Evolutionary conservation across 2,888 invertebrate genomes (phyloP).

Genomic region (Xestia ashworthii): DNA sequence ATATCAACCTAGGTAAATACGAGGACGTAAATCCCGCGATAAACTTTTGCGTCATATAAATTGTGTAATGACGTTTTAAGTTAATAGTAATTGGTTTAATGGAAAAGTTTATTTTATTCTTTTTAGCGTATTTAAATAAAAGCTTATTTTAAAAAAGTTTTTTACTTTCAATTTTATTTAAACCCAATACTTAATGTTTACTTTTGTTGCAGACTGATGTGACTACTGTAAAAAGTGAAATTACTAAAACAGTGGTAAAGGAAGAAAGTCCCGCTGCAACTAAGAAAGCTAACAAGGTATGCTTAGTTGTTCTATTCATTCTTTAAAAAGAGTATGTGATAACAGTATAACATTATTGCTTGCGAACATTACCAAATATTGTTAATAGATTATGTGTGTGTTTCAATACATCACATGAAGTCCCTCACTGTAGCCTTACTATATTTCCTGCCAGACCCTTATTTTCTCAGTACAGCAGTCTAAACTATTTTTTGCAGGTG

Average conservation of each 20-base stretch:
- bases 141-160: too few relatives aligned
- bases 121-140: too few relatives aligned
- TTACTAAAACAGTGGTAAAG: slow-evolving; percentile 18
- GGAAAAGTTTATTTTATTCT: too few relatives aligned
- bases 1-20: too few relatives aligned
- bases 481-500: slow-evolving; percentile 14
- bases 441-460: not conserved
- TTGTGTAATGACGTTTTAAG: too few relatives aligned
- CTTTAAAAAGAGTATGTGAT: not conserved
- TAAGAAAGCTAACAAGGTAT: slow-evolving; percentile 63
- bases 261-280: slow-evolving; percentile 41
- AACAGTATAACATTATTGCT: not conserved
- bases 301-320: not conserved
- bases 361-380: not conserved
- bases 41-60: too few relatives aligned
- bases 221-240: slow-evolving; percentile 41
- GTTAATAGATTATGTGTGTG: not conserved
- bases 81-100: too few relatives aligned
- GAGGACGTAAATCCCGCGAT: too few relatives aligned
- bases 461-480: not conserved
- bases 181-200: not conserved
- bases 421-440: not conserved
- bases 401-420: slow-evolving; percentile 4
- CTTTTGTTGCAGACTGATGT: slow-evolving; percentile 49
- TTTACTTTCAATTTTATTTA: too few relatives aligned